phyloP scores from a whole-genome alignment of 37 sponge, comb jelly and placozoan species.

The Chondrilla cf. caribensis region DNA sequence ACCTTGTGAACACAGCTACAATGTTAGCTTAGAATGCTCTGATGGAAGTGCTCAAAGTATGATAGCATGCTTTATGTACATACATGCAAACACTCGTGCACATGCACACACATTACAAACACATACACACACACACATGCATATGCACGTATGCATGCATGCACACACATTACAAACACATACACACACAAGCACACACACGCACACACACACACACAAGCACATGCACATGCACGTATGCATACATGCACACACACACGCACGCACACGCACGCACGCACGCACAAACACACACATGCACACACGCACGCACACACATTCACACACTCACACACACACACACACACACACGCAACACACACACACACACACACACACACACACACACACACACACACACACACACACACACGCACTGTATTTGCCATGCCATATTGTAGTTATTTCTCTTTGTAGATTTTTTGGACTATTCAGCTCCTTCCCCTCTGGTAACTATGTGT shows the following conservation, averaged over 20 bases:
- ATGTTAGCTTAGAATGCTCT: too few relatives aligned
- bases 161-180: neutral
- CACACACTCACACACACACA: conserved; percentile 23
- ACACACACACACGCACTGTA: neutral
- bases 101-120: neutral
- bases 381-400: conserved; percentile 21
- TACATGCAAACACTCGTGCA: neutral
- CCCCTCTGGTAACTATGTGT: neutral
- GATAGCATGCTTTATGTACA: neutral
- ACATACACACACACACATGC: neutral
- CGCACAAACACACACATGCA: neutral
- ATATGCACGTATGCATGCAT: neutral
- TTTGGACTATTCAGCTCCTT: neutral
- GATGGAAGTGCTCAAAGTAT: neutral
- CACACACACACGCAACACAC: neutral
- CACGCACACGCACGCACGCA: neutral
- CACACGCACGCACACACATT: neutral
- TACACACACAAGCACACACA: too few relatives aligned
- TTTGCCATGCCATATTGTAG: neutral
- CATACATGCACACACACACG: neutral
- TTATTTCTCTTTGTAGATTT: neutral
- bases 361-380: conserved; percentile 33
- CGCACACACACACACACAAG: neutral
- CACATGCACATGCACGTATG: neutral
- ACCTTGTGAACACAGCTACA: too few relatives aligned